Percentiles rank a stretch among this genome's conserved stretches.
Evolutionary conservation across 1,140 invertebrate species (phyloP).

Genomic region (Drosophila tropicalis): DNA sequence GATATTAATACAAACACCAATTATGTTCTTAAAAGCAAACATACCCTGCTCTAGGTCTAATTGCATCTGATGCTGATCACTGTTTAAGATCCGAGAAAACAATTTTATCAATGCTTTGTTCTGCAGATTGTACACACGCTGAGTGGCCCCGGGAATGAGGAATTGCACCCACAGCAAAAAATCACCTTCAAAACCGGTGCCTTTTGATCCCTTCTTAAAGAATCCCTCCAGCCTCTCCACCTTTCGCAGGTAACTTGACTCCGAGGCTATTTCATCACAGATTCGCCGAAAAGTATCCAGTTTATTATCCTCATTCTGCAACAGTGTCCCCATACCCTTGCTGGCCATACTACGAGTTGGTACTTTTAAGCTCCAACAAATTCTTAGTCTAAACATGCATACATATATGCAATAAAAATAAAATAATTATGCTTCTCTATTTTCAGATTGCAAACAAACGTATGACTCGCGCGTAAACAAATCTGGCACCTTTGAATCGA

Average conservation of each 20-base stretch:
- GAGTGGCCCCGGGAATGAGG: conserved; percentile 91
- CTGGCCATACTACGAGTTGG: conserved; percentile 12
- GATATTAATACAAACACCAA: background rate
- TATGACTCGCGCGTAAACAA: conserved; percentile 92
- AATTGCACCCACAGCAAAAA: conserved; percentile 92
- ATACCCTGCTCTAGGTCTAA: conserved; percentile 90
- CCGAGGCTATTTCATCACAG: conserved; percentile 90
- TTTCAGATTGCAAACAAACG: conserved; percentile 87
- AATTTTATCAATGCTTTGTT: conserved; percentile 95
- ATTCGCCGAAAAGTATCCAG: conserved; percentile 91
- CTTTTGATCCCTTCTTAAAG: conserved; percentile 75
- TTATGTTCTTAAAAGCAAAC: background rate
- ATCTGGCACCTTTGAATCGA: conserved; percentile 91
- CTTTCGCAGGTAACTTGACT: conserved; percentile 92
- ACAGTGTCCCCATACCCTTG: conserved; percentile 35
- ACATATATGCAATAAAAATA: conserved; percentile 16
- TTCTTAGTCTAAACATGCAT: conserved; percentile 19
- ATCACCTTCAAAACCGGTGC: conserved; percentile 90
- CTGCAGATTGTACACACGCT: conserved; percentile 95
- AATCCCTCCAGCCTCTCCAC: conserved; percentile 89
- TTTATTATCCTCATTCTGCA: conserved; percentile 86
- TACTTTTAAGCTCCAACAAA: background rate
- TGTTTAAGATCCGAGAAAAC: conserved; percentile 91
- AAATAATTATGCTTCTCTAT: conserved; percentile 12
- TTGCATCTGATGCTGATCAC: conserved; percentile 91